phyloP scores from a whole-genome alignment of 2,888 invertebrate species.

The Lasius platythorax region DNA sequence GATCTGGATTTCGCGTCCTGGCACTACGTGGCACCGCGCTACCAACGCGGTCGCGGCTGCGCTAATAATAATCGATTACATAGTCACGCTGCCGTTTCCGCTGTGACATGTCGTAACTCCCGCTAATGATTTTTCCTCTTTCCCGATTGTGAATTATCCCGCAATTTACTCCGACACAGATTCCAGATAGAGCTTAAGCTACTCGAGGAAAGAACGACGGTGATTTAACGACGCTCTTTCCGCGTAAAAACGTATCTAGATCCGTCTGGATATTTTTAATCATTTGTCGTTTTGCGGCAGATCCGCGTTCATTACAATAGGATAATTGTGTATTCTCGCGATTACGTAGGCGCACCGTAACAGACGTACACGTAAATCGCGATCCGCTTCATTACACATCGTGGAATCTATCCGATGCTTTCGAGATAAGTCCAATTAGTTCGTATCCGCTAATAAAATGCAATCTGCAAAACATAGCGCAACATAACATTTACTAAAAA shows the following conservation, averaged over 20 bases:
- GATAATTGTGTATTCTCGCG: slow-evolving; percentile 36
- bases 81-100: slow-evolving; percentile 39
- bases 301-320: slow-evolving; percentile 38
- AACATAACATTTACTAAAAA: slow-evolving; percentile 13
- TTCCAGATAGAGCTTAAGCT: slow-evolving; percentile 30
- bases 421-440: slow-evolving; percentile 43
- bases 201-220: slow-evolving; percentile 25
- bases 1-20: slow-evolving; percentile 70
- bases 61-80: slow-evolving; percentile 61
- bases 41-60: slow-evolving; percentile 25
- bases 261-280: slow-evolving; percentile 65
- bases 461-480: slow-evolving; percentile 29
- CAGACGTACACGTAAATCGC: slow-evolving; percentile 22
- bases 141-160: slow-evolving; percentile 2
- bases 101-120: slow-evolving; percentile 39
- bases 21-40: slow-evolving; percentile 62
- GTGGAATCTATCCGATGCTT: slow-evolving; percentile 38
- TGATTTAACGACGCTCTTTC: slow-evolving; percentile 58
- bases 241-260: slow-evolving; percentile 69
- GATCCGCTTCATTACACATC: slow-evolving; percentile 46
- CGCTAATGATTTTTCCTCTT: slow-evolving; percentile 50
- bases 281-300: neutral
- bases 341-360: slow-evolving; percentile 21
- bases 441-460: slow-evolving; percentile 47
- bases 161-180: slow-evolving; percentile 14